Evolutionary conservation across 2,113 vertebrate species (phyloP), one percentile per base, ranked within the genome.

Genomic region (Antennarius striatus): DNA sequence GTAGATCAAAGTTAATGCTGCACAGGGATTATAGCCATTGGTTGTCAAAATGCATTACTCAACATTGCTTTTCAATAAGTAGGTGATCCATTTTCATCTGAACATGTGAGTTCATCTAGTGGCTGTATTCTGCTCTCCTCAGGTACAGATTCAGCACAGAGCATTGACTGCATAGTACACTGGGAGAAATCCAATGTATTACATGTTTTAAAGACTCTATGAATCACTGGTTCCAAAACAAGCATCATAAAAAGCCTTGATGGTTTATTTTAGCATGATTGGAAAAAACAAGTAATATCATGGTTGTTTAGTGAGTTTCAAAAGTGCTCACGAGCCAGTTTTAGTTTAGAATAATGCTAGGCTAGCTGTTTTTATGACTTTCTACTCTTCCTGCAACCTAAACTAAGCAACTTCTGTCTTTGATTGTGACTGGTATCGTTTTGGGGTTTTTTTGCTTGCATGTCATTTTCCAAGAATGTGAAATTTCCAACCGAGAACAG

Each of bases 41-140:
- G 36, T 17, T 65, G 50, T 49, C 68, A 49, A 47, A 57, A 42
- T 48, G 1, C 11, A 53, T 16, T 1, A 32, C 6, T 5, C 28
- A 17, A 16, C 12, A 43, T 46, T 16, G 0, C 22, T 12, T 39
- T 75, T 63, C 30, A 55, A 68, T 56, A 36, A 60, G 46, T 22
- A 30, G 51, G 42, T 63, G 10, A 62, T 5, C 6, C 8, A 13
- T 59, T 48, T 47, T 36, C 10, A 13, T 7, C 10, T 43, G 45
- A 6, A 49, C 32, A 29, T 6, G 13, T 55, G 50, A 40, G 13
- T 16, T 58, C 39, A 51, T 32, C 13, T 36, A 56, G 14, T 14
- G 29, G 32, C 12, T 29, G 1, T 11, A 2, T 8, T 13, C 57
- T 29, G 29, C 12, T n/a, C 12, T 17, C 15, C 15, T 32, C 12